These are phyloP conservation scores for Paedocypris sp. DNA, from an alignment of 2,113 vertebrate genomes.

Conservation along the genomic window DNA sequence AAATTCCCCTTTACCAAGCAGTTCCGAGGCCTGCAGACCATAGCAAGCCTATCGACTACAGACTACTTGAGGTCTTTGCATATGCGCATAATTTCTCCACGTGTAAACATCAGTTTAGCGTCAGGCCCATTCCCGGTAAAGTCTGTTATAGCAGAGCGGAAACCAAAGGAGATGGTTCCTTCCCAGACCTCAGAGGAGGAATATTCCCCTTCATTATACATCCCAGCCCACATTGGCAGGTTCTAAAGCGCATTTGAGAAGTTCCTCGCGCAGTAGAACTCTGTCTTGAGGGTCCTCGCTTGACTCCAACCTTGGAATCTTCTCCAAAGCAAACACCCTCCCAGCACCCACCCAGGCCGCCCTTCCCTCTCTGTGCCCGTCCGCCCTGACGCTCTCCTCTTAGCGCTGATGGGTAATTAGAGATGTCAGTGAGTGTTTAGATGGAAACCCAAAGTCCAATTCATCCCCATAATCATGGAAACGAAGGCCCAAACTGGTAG, in stretches of 20 bases:
- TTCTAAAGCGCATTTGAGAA: slow-evolving; percentile 16
- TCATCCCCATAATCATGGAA: slow-evolving; percentile 14
- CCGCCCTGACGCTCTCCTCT: background rate
- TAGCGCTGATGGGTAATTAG: background rate
- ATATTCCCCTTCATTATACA: slow-evolving; percentile 23
- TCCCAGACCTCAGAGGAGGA: slow-evolving; percentile 18
- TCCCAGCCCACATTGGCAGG: slow-evolving; percentile 13
- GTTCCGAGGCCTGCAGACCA: no score
- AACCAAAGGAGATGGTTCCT: background rate
- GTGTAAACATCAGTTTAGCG: background rate
- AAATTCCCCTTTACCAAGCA: no score
- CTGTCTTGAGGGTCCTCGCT: slow-evolving; percentile 16
- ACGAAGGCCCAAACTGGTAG: background rate
- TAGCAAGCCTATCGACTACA: no score
- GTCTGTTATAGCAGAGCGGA: background rate
- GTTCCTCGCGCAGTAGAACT: slow-evolving; percentile 7
- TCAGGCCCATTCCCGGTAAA: background rate
- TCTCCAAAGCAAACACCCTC: slow-evolving; percentile 37
- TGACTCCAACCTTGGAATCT: slow-evolving; percentile 12
- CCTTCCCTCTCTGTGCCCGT: slow-evolving; percentile 9
- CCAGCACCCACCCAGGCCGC: slow-evolving; percentile 24
- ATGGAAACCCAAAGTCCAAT: slow-evolving; percentile 7
- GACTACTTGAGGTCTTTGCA: no score
- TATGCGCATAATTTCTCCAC: no score
- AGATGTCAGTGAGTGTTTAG: background rate